Evolutionary conservation across 2,113 vertebrate genomes (phyloP).

Genomic region (Rafetus swinhoei): DNA sequence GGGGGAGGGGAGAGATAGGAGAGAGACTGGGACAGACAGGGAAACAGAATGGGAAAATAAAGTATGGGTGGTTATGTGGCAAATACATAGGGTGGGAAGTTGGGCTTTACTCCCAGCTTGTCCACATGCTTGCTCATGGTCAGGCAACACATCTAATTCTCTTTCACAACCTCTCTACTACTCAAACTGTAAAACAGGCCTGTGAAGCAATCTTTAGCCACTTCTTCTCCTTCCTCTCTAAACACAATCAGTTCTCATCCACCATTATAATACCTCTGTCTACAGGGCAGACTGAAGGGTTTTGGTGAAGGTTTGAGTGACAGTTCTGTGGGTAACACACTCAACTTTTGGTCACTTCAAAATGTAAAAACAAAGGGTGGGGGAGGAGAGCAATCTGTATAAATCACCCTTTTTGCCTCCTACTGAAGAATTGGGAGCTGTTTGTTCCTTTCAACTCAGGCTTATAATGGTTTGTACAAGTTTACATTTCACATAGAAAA

Average conservation of each 20-base stretch:
- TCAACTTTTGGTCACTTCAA: neutral
- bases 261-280: neutral
- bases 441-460: neutral
- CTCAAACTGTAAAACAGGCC: neutral
- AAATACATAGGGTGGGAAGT: conserved; percentile 29
- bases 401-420: neutral
- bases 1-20: accelerated
- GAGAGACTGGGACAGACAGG: conserved; percentile 42
- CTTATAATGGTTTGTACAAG: neutral
- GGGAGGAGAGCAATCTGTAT: neutral
- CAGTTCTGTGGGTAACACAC: neutral
- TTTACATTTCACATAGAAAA: neutral
- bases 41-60: conserved; percentile 38
- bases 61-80: conserved; percentile 51
- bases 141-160: conserved; percentile 44
- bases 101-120: conserved; percentile 45
- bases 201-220: neutral
- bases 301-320: neutral
- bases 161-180: neutral
- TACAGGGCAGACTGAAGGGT: neutral
- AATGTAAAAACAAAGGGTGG: neutral
- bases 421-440: neutral
- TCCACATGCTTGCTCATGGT: conserved; percentile 52
- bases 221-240: neutral
- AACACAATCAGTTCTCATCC: neutral